Conservation (phyloP, 2,888 invertebrate species). For the Nipponacmea schrenckii region DNA sequence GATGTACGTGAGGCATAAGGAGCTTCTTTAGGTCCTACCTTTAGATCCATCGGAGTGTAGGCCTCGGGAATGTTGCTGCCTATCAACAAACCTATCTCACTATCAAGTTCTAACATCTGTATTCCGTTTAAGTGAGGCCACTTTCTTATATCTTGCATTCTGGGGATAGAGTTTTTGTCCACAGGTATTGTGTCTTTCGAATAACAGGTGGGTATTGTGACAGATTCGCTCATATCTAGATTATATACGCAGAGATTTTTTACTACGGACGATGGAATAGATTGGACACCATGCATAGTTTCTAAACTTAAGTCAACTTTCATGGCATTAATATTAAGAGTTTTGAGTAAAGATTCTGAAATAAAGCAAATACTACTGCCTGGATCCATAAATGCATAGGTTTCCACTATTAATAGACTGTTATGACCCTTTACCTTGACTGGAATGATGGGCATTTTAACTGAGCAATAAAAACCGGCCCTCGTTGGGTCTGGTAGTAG, state of each 20-base stretch:
- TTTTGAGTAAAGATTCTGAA: not conserved
- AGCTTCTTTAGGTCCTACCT: constrained; percentile 13
- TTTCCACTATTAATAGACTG: constrained; percentile 22
- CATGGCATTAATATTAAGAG: not conserved
- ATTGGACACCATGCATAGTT: not conserved
- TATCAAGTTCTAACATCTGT: not conserved
- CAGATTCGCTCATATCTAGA: not conserved
- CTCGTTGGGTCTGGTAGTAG: not conserved
- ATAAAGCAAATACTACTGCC: constrained; percentile 20
- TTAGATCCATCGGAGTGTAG: constrained; percentile 11
- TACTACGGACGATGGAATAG: not conserved
- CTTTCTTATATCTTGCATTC: constrained; percentile 7
- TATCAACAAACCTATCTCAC: constrained; percentile 17
- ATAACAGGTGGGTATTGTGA: not conserved
- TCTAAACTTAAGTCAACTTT: not conserved
- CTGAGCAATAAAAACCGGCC: not conserved
- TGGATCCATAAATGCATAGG: constrained; percentile 30
- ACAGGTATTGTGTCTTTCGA: constrained; percentile 11
- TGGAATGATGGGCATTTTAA: constrained; percentile 56
- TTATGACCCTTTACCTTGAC: constrained; percentile 23
- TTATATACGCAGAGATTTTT: not conserved
- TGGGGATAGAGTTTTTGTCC: constrained; percentile 10
- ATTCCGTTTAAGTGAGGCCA: constrained; percentile 16
- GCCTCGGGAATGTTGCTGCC: constrained; percentile 17
- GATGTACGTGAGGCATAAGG: constrained; percentile 17